Evolutionary conservation across 2,888 invertebrate species (phyloP).

Genomic region (Cotesia congregata): DNA sequence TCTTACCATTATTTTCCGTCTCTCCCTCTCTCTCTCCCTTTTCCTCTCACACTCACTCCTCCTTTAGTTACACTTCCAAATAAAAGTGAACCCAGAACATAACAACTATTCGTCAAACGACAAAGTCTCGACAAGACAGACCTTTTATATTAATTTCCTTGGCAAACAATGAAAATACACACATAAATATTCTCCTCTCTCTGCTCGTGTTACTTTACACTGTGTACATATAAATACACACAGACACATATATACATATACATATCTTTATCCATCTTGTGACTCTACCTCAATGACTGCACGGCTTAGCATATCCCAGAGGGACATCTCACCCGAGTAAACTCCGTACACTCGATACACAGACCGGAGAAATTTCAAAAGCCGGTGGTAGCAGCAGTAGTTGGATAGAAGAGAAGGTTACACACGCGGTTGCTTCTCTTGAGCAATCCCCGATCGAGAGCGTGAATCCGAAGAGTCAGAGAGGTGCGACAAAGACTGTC

Average conservation of each 20-base stretch:
- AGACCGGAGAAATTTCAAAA: conserved; percentile 38
- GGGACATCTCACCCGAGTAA: conserved; percentile 9
- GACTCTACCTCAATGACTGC: conserved; percentile 19
- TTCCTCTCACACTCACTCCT: not conserved
- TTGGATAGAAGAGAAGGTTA: conserved; percentile 57
- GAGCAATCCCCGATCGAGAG: conserved; percentile 44
- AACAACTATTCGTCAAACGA: conserved; percentile 9
- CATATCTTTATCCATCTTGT: not conserved
- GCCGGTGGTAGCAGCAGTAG: conserved; percentile 4
- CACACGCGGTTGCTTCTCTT: conserved; percentile 66
- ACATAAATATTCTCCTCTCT: too few species aligned
- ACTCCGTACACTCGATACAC: conserved; percentile 22
- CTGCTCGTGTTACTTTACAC: too few species aligned
- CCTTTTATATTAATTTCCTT: conserved; percentile 41
- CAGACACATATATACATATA: not conserved
- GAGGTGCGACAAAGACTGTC: conserved; percentile 39
- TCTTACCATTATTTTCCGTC: not conserved
- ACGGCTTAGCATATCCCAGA: conserved; percentile 10
- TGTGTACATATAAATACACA: too few species aligned
- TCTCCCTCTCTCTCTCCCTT: not conserved
- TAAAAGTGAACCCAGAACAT: not conserved
- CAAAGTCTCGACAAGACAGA: conserved; percentile 11
- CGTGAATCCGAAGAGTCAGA: conserved; percentile 32
- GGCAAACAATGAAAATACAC: conserved; percentile 18
- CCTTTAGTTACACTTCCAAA: not conserved